Percentiles rank a stretch among this genome's conserved stretches.
phyloP scores from a whole-genome alignment of 2,797 vertebrate species.

The Nasua narica region DNA sequence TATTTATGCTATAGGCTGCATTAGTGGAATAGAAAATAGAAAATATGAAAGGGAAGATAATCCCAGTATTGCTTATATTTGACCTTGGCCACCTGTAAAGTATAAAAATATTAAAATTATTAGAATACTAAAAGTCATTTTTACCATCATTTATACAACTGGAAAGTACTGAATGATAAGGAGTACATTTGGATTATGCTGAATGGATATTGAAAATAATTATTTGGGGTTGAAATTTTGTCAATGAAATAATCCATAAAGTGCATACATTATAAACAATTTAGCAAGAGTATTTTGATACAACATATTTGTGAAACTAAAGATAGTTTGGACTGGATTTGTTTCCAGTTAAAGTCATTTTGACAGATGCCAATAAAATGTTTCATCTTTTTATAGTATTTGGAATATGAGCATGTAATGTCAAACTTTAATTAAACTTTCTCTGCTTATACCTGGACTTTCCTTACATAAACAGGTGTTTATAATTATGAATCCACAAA shows the following conservation, averaged over 20 bases:
- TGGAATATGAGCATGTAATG: not conserved
- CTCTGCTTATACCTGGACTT: not conserved
- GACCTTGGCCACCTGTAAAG: not conserved
- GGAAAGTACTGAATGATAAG: not conserved
- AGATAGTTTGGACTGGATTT: not conserved
- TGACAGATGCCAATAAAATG: not conserved
- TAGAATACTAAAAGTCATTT: slow-evolving; percentile 14
- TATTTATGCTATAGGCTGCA: not conserved
- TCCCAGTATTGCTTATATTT: not conserved
- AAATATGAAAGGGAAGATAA: slow-evolving; percentile 27
- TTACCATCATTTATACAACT: not conserved
- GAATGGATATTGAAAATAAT: slow-evolving; percentile 18
- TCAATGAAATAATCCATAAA: not conserved
- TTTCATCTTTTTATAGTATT: slow-evolving; percentile 36
- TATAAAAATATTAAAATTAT: slow-evolving; percentile 7
- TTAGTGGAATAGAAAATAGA: not conserved
- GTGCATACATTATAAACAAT: not conserved
- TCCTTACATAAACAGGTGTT: not conserved
- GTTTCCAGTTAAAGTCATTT: slow-evolving; percentile 41
- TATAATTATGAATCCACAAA: not conserved
- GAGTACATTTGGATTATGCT: not conserved
- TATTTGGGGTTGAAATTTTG: slow-evolving; percentile 4
- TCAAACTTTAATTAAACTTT: not conserved
- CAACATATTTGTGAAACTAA: slow-evolving; percentile 17
- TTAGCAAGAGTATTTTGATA: not conserved